Evolutionary conservation across 2,888 invertebrate species (phyloP).

Genomic region (Holacanthella duospinosa): DNA sequence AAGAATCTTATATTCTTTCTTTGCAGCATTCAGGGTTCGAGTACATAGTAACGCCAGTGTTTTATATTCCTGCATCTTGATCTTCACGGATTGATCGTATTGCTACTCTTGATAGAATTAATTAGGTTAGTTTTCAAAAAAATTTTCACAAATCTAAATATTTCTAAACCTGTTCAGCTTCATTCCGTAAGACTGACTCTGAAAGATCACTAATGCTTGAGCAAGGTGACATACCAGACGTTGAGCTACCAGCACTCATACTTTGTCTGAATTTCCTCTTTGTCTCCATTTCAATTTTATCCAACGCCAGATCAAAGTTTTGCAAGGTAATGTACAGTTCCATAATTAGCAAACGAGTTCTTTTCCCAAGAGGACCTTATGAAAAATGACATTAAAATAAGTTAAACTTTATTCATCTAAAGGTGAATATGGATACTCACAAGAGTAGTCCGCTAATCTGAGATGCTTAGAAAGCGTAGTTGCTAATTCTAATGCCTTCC

Average conservation of each 20-base stretch:
- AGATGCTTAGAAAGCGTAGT: background rate
- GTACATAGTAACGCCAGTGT: conserved; percentile 52
- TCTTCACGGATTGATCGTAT: conserved; percentile 7
- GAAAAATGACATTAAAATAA: background rate
- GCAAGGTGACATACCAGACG: background rate
- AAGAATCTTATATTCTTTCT: conserved; percentile 40
- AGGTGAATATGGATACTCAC: too few species aligned
- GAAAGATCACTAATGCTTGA: too few species aligned
- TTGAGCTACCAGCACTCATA: background rate
- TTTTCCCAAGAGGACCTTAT: background rate
- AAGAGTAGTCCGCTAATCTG: background rate
- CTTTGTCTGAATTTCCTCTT: conserved; percentile 1
- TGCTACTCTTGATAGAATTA: conserved; percentile 4
- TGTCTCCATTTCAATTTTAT: conserved; percentile 12
- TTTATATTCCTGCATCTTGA: conserved; percentile 48
- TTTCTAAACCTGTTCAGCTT: too few species aligned
- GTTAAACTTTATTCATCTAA: too few species aligned
- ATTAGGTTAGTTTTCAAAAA: too few species aligned
- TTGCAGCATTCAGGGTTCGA: conserved; percentile 45
- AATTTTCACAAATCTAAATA: background rate
- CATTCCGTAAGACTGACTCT: too few species aligned
- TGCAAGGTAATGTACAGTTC: background rate
- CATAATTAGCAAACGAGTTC: background rate
- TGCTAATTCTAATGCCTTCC: background rate
- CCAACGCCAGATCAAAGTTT: background rate